phyloP scores from a whole-genome alignment of 2,113 vertebrate genomes.

The Pristiophorus japonicus region DNA sequence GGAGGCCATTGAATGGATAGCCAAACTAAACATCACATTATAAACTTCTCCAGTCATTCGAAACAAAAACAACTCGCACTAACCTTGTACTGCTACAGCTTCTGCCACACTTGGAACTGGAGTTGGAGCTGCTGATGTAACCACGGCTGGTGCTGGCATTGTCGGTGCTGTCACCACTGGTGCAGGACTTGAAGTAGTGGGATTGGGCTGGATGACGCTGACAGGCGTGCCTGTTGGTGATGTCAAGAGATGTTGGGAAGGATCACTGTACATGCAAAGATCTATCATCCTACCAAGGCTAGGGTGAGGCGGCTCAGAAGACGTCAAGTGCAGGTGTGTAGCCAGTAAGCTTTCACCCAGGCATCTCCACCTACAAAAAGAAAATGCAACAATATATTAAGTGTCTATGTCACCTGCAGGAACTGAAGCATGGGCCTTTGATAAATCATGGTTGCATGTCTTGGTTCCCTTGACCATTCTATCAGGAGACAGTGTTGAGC shows the following conservation, averaged over 20 bases:
- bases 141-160: constrained; percentile 53
- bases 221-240: constrained; percentile 62
- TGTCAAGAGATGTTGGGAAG: constrained; percentile 53
- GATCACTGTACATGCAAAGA: constrained; percentile 78
- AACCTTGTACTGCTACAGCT: constrained; percentile 3
- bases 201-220: constrained; percentile 60
- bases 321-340: constrained; percentile 85
- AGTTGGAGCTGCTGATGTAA: constrained; percentile 37
- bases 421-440: not conserved
- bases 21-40: no score
- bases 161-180: constrained; percentile 46
- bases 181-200: constrained; percentile 55
- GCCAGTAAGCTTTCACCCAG: constrained; percentile 82
- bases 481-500: not conserved
- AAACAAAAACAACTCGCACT: not conserved
- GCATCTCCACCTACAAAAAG: constrained; percentile 76
- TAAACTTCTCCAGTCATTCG: no score
- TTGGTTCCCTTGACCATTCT: not conserved
- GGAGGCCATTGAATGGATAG: no score
- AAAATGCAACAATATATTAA: not conserved
- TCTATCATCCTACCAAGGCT: constrained; percentile 82
- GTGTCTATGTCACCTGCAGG: not conserved
- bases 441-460: not conserved
- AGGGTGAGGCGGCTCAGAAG: constrained; percentile 76
- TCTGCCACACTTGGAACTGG: constrained; percentile 21